Conservation (phyloP, 2,113 vertebrate genomes). For the Ictalurus punctatus region DNA sequence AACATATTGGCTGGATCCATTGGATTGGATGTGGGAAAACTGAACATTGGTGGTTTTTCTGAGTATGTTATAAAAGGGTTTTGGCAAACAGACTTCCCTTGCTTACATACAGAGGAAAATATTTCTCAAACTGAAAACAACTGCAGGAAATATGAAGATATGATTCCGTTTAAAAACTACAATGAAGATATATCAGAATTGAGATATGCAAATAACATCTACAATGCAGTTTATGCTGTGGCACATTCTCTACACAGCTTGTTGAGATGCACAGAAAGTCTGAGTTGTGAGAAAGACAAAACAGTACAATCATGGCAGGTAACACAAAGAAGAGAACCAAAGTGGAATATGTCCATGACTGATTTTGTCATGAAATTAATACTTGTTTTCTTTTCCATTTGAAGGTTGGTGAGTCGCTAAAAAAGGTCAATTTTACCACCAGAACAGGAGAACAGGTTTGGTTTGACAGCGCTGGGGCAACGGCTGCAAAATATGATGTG, state of each 20-base stretch:
- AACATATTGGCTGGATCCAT: slow-evolving; percentile 67
- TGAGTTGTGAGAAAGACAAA: slow-evolving; percentile 58
- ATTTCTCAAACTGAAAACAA: neutral
- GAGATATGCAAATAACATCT: slow-evolving; percentile 68
- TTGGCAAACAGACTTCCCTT: slow-evolving; percentile 63
- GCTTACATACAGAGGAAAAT: slow-evolving; percentile 6
- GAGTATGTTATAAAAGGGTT: slow-evolving; percentile 65
- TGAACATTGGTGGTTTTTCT: slow-evolving; percentile 64
- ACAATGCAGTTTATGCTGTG: slow-evolving; percentile 71
- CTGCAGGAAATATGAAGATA: slow-evolving; percentile 59
- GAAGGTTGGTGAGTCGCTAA: slow-evolving; percentile 57
- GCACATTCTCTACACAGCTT: slow-evolving; percentile 69
- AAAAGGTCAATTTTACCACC: slow-evolving; percentile 66
- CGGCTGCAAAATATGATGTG: slow-evolving; percentile 69
- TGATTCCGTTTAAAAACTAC: slow-evolving; percentile 58
- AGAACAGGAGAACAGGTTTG: slow-evolving; percentile 66
- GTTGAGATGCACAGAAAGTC: slow-evolving; percentile 53
- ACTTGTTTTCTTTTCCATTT: neutral
- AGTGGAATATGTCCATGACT: neutral
- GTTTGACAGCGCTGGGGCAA: slow-evolving; percentile 71
- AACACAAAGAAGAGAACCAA: slow-evolving; percentile 2
- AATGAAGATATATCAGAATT: slow-evolving; percentile 67
- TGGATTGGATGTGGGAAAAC: slow-evolving; percentile 68
- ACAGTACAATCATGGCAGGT: slow-evolving; percentile 67
- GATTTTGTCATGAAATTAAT: neutral